Conservation (phyloP, 2,888 invertebrate species). For the Nomada ruficornis region DNA sequence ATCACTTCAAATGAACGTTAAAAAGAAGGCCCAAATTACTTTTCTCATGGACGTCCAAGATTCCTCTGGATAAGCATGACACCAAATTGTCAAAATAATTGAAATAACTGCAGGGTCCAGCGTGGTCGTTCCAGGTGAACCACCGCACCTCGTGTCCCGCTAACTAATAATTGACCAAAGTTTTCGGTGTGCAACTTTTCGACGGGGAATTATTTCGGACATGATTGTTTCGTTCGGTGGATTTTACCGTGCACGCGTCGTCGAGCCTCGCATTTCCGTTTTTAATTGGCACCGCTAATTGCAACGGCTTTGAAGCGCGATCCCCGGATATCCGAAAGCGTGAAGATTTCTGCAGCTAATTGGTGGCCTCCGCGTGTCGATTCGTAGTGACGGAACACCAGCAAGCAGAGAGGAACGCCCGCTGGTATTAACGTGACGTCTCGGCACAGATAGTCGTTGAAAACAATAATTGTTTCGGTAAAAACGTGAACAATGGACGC, state of each 20-base stretch:
- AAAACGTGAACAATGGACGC: neutral
- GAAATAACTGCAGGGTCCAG: constrained; percentile 27
- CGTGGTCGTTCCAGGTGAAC: constrained; percentile 1
- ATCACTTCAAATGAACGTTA: neutral
- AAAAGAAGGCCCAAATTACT: neutral
- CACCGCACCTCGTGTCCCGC: neutral
- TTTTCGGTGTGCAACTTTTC: constrained; percentile 36
- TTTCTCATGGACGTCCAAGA: neutral
- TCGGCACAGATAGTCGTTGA: constrained; percentile 34
- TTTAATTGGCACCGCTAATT: constrained; percentile 69
- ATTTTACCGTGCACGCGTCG: constrained; percentile 26
- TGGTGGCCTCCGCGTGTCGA: constrained; percentile 31
- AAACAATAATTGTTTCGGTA: constrained; percentile 40
- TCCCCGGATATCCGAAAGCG: constrained; percentile 57
- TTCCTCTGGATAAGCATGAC: neutral
- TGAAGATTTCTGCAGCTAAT: constrained; percentile 67
- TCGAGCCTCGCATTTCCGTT: constrained; percentile 49
- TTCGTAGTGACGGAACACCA: constrained; percentile 35
- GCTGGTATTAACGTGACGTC: constrained; percentile 48
- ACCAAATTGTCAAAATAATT: constrained; percentile 6
- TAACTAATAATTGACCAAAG: constrained; percentile 54
- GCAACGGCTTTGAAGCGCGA: constrained; percentile 55
- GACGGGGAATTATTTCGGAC: constrained; percentile 35
- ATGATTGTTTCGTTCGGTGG: neutral
- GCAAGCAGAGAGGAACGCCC: constrained; percentile 15